These are phyloP conservation scores for Scaptodrosophila lebanonensis DNA, from an alignment of 1,140 invertebrate genomes.

Conservation along the genomic window DNA sequence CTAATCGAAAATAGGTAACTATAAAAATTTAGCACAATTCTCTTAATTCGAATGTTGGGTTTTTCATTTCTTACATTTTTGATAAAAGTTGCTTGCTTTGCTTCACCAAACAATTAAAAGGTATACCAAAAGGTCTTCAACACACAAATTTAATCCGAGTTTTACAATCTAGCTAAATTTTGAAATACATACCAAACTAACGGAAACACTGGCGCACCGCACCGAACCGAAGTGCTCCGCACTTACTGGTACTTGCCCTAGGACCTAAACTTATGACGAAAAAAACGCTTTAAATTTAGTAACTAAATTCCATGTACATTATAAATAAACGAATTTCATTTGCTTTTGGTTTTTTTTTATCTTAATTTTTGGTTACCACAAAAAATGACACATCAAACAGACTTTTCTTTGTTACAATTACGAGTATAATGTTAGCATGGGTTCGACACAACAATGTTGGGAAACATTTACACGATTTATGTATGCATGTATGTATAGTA, in stretches of 20 bases:
- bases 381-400: slow-evolving; percentile 71
- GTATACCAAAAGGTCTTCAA: slow-evolving; percentile 53
- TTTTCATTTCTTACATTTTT: slow-evolving; percentile 23
- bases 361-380: slow-evolving; percentile 42
- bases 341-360: slow-evolving; percentile 28
- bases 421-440: slow-evolving; percentile 31
- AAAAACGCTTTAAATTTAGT: slow-evolving; percentile 42
- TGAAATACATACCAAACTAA: slow-evolving; percentile 27
- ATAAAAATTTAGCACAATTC: slow-evolving; percentile 70
- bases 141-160: slow-evolving; percentile 33
- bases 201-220: slow-evolving; percentile 35
- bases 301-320: slow-evolving; percentile 33
- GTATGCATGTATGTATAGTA: slow-evolving; percentile 41
- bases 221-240: slow-evolving; percentile 21
- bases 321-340: slow-evolving; percentile 51
- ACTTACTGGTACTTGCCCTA: slow-evolving; percentile 13
- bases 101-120: slow-evolving; percentile 56
- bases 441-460: slow-evolving; percentile 28
- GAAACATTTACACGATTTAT: slow-evolving; percentile 53
- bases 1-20: slow-evolving; percentile 47
- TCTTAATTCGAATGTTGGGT: slow-evolving; percentile 30
- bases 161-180: slow-evolving; percentile 53
- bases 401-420: slow-evolving; percentile 62
- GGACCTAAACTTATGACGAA: slow-evolving; percentile 41
- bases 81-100: slow-evolving; percentile 14